These are phyloP conservation scores for Thalassophryne amazonica DNA, from an alignment of 2,797 vertebrate species.

Conservation along the genomic window DNA sequence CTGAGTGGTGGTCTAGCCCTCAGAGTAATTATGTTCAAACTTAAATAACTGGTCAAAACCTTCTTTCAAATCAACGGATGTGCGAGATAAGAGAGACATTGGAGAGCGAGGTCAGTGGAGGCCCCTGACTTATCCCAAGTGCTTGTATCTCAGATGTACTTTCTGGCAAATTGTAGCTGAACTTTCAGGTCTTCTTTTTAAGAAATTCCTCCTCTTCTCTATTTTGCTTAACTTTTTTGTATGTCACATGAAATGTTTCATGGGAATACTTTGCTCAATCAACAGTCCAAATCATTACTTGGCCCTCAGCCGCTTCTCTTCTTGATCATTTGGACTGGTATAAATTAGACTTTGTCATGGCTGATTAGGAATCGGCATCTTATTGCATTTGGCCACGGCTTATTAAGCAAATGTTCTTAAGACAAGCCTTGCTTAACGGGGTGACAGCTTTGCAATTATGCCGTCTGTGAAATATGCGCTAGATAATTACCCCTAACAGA, in stretches of 20 bases:
- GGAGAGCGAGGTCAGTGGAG: too few species aligned
- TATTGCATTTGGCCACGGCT: constrained; percentile 81
- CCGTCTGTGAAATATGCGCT: constrained; percentile 68
- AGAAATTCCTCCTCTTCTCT: background rate
- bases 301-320: constrained; percentile 41
- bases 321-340: constrained; percentile 59
- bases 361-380: constrained; percentile 81
- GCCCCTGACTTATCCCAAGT: too few species aligned
- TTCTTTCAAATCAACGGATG: too few species aligned
- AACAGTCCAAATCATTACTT: constrained; percentile 39
- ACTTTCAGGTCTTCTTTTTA: background rate
- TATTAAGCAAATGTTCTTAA: constrained; percentile 82
- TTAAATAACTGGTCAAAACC: too few species aligned
- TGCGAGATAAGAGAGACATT: too few species aligned
- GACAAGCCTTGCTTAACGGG: constrained; percentile 80
- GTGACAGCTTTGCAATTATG: constrained; percentile 79
- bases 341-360: constrained; percentile 80
- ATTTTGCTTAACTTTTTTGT: constrained; percentile 7
- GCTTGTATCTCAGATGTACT: too few species aligned
- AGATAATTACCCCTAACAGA: constrained; percentile 66
- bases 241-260: too few species aligned
- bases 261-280: too few species aligned
- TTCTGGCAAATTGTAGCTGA: too few species aligned
- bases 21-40: too few species aligned
- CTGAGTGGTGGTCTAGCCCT: too few species aligned